phyloP scores from a whole-genome alignment of 2,797 vertebrate genomes.

The Etheostoma nigrum region DNA sequence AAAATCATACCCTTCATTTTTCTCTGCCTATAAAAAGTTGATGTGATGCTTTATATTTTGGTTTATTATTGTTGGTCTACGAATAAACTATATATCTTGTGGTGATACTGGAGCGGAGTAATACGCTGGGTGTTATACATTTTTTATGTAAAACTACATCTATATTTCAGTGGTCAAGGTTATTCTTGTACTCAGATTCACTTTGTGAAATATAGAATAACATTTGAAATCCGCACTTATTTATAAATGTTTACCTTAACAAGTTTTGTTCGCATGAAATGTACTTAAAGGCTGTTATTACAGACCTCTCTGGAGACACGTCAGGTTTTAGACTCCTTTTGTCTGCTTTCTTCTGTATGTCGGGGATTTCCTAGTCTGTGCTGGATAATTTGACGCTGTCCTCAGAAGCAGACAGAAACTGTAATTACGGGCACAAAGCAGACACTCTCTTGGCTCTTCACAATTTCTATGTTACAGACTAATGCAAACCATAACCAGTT shows the following conservation, averaged over 20 bases:
- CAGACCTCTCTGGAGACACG: slow-evolving; percentile 5
- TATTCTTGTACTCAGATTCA: neutral
- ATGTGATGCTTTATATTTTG: slow-evolving; percentile 78
- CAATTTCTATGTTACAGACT: slow-evolving; percentile 49
- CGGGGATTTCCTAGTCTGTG: slow-evolving; percentile 57
- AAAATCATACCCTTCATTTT: slow-evolving; percentile 70
- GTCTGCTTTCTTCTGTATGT: slow-evolving; percentile 34
- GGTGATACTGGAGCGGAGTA: slow-evolving; percentile 25
- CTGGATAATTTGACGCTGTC: slow-evolving; percentile 46
- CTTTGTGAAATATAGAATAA: neutral
- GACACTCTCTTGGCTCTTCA: slow-evolving; percentile 51
- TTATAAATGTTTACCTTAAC: slow-evolving; percentile 1
- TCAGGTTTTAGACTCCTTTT: slow-evolving; percentile 16
- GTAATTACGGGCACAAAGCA: slow-evolving; percentile 65
- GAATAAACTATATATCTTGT: slow-evolving; percentile 77
- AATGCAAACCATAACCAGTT: slow-evolving; percentile 51
- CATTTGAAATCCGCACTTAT: neutral
- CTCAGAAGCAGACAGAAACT: slow-evolving; percentile 47
- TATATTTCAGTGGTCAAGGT: neutral
- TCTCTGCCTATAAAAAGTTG: slow-evolving; percentile 72
- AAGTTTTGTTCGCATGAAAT: neutral
- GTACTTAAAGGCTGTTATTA: neutral
- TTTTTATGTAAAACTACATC: neutral
- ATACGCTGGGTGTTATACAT: neutral
- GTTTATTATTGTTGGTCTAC: slow-evolving; percentile 75